Conservation (phyloP, 1,140 invertebrate species). For the Sitophilus oryzae region DNA sequence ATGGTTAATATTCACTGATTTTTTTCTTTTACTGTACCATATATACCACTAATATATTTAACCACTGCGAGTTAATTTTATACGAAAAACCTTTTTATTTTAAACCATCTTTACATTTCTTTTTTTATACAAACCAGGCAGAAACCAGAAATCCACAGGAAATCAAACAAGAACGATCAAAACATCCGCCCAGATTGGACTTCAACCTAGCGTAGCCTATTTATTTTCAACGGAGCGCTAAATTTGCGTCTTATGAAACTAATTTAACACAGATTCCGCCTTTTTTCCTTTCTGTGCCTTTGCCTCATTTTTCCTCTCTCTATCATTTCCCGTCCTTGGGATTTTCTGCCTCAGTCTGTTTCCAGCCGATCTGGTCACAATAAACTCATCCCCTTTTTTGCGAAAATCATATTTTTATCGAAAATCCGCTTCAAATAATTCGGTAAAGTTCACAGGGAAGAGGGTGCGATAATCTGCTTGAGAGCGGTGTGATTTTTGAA, state of each 20-base stretch:
- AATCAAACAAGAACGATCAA: no score
- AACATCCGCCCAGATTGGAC: not conserved
- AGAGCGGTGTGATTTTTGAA: not conserved
- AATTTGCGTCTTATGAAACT: not conserved
- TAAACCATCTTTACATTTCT: not conserved
- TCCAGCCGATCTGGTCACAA: no score
- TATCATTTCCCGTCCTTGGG: not conserved
- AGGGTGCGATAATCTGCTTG: not conserved
- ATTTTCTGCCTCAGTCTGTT: no score
- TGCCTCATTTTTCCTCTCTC: not conserved
- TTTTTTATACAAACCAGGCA: not conserved
- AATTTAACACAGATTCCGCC: not conserved
- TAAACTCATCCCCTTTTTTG: not conserved
- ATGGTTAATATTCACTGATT: no score
- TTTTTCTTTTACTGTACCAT: no score
- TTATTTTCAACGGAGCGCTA: not conserved
- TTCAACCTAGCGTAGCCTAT: not conserved
- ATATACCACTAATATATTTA: no score
- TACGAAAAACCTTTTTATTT: no score
- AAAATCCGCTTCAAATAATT: not conserved
- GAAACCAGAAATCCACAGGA: not conserved
- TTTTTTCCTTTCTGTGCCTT: no score
- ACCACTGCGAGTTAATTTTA: no score
- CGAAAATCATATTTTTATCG: not conserved
- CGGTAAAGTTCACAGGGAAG: not conserved